A percentile compares a stretch with the other conserved stretches of the same genome.
phyloP scores from a whole-genome alignment of 2,113 vertebrate genomes.

The Canis aureus region DNA sequence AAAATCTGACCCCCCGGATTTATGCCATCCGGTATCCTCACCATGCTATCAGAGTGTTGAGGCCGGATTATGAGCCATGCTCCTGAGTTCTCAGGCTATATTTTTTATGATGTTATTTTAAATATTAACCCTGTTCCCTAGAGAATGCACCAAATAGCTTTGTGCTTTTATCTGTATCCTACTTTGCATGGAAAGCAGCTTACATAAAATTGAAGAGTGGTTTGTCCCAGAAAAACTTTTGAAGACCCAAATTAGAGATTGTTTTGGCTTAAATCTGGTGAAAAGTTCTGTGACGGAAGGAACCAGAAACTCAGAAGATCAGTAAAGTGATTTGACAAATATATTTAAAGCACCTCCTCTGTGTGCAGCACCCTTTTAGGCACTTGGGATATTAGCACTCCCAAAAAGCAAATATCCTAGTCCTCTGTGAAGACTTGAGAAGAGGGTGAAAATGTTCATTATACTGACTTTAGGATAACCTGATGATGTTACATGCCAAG shows the following conservation, averaged over 20 bases:
- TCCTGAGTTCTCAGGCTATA: neutral
- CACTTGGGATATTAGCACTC: neutral
- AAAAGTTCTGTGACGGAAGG: neutral
- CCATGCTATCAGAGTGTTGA: neutral
- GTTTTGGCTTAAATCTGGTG: neutral
- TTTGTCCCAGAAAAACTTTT: slow-evolving; percentile 32
- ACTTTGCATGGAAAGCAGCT: slow-evolving; percentile 22
- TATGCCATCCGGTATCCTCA: rapidly evolving
- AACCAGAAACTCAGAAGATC: neutral
- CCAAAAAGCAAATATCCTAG: neutral
- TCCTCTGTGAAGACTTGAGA: neutral
- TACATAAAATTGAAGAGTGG: slow-evolving; percentile 27
- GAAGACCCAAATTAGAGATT: neutral
- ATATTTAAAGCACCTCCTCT: neutral
- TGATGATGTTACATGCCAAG: neutral
- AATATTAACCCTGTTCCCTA: neutral
- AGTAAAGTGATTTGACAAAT: neutral
- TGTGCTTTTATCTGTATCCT: neutral
- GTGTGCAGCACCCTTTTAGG: neutral
- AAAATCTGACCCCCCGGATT: neutral
- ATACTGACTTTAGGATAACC: neutral
- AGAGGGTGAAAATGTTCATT: neutral
- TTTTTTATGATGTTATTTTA: neutral
- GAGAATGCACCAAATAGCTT: neutral
- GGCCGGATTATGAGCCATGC: neutral